These are phyloP conservation scores for Apodemia hepburni DNA, from an alignment of 2,888 invertebrate genomes.

Conservation along the genomic window DNA sequence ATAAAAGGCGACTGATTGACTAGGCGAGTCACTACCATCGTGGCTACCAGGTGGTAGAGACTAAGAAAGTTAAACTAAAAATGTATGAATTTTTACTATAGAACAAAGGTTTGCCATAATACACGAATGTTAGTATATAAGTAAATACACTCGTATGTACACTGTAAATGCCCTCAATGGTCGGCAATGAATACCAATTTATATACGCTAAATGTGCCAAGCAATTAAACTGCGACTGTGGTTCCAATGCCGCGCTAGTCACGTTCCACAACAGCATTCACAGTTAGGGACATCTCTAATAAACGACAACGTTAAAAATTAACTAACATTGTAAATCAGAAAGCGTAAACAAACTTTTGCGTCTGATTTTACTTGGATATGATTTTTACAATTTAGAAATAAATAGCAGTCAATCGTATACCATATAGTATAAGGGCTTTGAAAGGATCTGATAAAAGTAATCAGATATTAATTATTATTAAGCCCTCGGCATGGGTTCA, in stretches of 20 bases:
- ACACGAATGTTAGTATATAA: not conserved
- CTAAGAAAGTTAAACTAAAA: too few relatives aligned
- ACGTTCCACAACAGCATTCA: constrained; percentile 16
- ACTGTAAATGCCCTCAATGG: constrained; percentile 42
- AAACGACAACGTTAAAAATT: constrained; percentile 7
- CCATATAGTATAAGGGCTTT: too few relatives aligned
- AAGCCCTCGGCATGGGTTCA: too few relatives aligned
- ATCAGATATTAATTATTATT: too few relatives aligned
- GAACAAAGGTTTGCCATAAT: not conserved
- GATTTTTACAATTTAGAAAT: not conserved
- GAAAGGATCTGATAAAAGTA: too few relatives aligned
- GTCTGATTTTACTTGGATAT: not conserved
- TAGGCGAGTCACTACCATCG: too few relatives aligned
- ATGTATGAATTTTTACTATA: not conserved
- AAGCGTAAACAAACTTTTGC: constrained; percentile 1
- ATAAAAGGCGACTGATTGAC: too few relatives aligned
- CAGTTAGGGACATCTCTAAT: constrained; percentile 9
- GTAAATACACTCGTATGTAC: constrained; percentile 22
- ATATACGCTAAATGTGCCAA: constrained; percentile 71
- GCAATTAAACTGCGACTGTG: constrained; percentile 66
- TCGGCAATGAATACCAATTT: constrained; percentile 74
- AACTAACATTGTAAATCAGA: not conserved
- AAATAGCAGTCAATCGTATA: too few relatives aligned
- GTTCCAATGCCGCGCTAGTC: constrained; percentile 18
- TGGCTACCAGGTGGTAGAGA: too few relatives aligned